Evolutionary conservation across 2,888 invertebrate genomes (phyloP), one percentile per base, ranked within the genome.

Genomic region (Gymnoscelis rufifasciata): DNA sequence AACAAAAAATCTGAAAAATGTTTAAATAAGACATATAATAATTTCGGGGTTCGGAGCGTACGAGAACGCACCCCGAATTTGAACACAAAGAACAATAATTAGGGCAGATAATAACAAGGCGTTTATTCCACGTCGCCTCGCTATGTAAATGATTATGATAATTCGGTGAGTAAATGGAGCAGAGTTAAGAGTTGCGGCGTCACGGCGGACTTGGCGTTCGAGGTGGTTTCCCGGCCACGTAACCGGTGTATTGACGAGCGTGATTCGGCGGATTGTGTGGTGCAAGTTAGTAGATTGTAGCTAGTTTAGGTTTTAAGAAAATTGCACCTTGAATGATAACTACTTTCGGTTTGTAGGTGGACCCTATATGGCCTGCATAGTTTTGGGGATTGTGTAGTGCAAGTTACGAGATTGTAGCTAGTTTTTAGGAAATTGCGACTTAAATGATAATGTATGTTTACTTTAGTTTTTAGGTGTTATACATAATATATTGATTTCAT

Each of bases 11-110:
- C n/a, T n/a, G n/a, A n/a, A n/a, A n/a, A n/a, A n/a, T n/a, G n/a
- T n/a, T n/a, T n/a, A n/a, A n/a, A n/a, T n/a, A n/a, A n/a, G n/a
- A n/a, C n/a, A n/a, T n/a, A n/a, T n/a, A n/a, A n/a, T n/a, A n/a
- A n/a, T n/a, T n/a, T n/a, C n/a, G n/a, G n/a, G n/a, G n/a, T n/a
- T n/a, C n/a, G n/a, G 48, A 11, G 11, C 28, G 12, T 27, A 36
- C 23, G 24, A n/a, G 41, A 78, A 66, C 63, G 59, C 68, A 64
- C 57, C 62, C 68, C 62, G 58, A 76, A 79, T 81, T 78, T 77
- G 69, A 80, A 81, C 79, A 84, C 84, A 87, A 86, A 83, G 84
- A 76, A 71, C 69, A 81, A 84, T 84, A 86, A 87, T 84, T 86
- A 83, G 79, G 75, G 75, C 66, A 74, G 68, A 81, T 86, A 79